Base-by-base conservation (phyloP, 2,113 vertebrate species). In the Uria lomvia region DNA sequence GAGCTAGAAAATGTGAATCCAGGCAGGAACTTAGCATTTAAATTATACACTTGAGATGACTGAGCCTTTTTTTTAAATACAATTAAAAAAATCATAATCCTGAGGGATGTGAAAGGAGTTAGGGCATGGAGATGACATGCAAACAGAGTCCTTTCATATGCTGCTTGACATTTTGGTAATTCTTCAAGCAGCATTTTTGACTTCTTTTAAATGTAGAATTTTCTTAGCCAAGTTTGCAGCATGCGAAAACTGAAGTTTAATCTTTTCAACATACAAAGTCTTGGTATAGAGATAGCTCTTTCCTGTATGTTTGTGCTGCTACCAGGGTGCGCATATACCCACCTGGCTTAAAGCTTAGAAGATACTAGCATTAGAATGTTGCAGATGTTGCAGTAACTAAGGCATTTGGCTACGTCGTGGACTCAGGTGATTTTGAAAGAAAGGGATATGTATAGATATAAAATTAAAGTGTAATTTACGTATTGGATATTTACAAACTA, bases 151-250 rank as follows among this genome's bases (percentile, higher is more conserved):
- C 42, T 90, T 90, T 96, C 78, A 77, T 62, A 88, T 38, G 47
- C 63, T 94, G 52, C 78, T 84, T 90, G 92, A 80, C 82, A 94
- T 96, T 94, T 91, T 76, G 59, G 65, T 29, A 63, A 52, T 34
- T 81, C 68, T 86, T 71, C 60, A 71, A 47, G 73, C 27, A 91
- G 60, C 65, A 78, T 72, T 72, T 84, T 59, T 74, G 5, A 45
- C 81, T 82, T 89, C 36, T 89, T 87, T 92, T 23, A 67, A 78
- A 85, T 18, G 30, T 55, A 49, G 56, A 43, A 7, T 38, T 79
- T 66, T 78, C 84, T 34, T 34, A 74, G 38, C 47, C 26, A 29
- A 6, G 36, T 91, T n/a, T 83, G 43, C 65, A 56, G 72, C 63
- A 29, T 6, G 7, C 55, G 34, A 65, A 73, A 42, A 13, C 50